Conservation (phyloP, 2,113 vertebrate genomes). For the Cyanoramphus novaezelandiae region DNA sequence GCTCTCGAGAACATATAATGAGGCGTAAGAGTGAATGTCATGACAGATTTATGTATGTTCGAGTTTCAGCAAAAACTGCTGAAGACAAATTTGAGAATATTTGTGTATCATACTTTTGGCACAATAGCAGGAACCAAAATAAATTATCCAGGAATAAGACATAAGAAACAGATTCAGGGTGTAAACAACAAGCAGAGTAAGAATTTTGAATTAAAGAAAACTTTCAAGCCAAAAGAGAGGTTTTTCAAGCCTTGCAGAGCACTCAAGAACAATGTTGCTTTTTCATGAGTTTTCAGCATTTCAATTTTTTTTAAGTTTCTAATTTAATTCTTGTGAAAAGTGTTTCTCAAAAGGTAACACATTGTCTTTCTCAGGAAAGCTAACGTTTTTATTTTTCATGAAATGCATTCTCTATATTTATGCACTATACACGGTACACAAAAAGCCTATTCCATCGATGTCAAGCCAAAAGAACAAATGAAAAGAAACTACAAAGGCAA, state of each 20-base stretch:
- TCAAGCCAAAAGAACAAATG: background rate
- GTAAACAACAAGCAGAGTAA: constrained; percentile 9
- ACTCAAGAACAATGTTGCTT: background rate
- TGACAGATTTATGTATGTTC: constrained; percentile 46
- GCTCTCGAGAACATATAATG: constrained; percentile 9
- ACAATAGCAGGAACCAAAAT: constrained; percentile 44
- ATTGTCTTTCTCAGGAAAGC: background rate
- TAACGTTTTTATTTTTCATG: background rate
- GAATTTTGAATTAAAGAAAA: constrained; percentile 7
- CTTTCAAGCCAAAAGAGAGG: background rate
- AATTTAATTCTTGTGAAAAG: background rate
- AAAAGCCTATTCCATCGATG: background rate
- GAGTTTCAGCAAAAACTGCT: constrained; percentile 31
- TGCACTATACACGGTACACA: background rate
- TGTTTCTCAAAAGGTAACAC: background rate
- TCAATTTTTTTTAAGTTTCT: background rate
- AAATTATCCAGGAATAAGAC: constrained; percentile 38
- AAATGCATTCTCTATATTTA: background rate
- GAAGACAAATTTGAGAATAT: constrained; percentile 53
- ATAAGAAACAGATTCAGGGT: constrained; percentile 10
- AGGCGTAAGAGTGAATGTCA: constrained; percentile 46
- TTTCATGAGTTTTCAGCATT: background rate
- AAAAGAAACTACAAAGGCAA: background rate
- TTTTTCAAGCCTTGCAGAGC: background rate
- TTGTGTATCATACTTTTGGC: constrained; percentile 41